Evolutionary conservation across 2,888 invertebrate species (phyloP), one percentile per base, ranked within the genome.

Genomic region (Caenorhabditis drosophilae): DNA sequence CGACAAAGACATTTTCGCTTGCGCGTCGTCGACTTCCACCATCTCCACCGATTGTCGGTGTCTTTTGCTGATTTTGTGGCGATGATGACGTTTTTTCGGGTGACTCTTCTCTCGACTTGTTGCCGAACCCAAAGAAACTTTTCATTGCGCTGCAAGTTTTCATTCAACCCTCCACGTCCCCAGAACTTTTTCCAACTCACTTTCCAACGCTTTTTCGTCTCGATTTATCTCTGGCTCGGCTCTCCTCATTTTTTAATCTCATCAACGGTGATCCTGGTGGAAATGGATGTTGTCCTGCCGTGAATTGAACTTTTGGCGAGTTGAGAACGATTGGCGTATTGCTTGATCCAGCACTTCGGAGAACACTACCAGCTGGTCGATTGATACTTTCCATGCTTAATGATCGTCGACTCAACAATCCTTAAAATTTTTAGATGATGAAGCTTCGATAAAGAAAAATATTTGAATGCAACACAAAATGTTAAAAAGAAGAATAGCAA

Each of bases 351-450:
- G 58, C 50, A 40, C 63, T 53, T 4, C 63, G 50, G 11, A 57
- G 50, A 18, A 55, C 46, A 23, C 60, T 56, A 12, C 58, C 66
- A 6, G 53, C 53, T 12, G 62, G 51, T 7, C 58, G 53, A 52
- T 71, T 68, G 48, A 72, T 69, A 34, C 72, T 72, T 40, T 72
- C 72, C 67, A 72, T 64, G 27, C 72, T 72, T n/a, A 67, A 59
- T 12, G 72, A 72, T 25, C 69, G 49, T 7, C 72, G 55, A 20
- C 47, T 54, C 16, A 53, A 18, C 36, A 67, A 52, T 26, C 59
- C 67, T 57, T 31, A 38, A 56, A 6, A 22, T n/a, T n/a, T n/a
- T n/a, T n/a, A n/a, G n/a, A n/a, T n/a, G n/a, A n/a, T n/a, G n/a
- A n/a, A n/a, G n/a, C n/a, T n/a, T n/a, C n/a, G n/a, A n/a, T n/a